Conservation (phyloP, 2,888 invertebrate species). For the Rambutsinella grinnellia region DNA sequence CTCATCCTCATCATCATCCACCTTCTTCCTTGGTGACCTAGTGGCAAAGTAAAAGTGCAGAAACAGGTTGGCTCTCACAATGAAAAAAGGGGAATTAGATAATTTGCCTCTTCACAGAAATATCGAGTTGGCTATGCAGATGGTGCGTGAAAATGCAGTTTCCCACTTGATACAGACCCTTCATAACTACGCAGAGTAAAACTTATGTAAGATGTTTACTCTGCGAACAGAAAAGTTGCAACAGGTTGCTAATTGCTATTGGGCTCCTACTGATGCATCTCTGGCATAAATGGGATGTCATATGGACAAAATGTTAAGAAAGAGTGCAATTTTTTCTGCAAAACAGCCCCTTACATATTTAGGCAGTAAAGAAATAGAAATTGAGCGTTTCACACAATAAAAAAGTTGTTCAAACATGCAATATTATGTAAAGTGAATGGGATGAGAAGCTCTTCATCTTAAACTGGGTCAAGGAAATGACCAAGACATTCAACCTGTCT, state of each 20-base stretch:
- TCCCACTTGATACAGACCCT: neutral
- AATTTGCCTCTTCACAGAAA: neutral
- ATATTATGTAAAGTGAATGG: slow-evolving; percentile 49
- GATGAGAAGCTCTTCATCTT: slow-evolving; percentile 24
- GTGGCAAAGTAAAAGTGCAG: slow-evolving; percentile 28
- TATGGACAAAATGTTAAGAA: neutral
- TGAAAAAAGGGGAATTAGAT: neutral
- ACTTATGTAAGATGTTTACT: no score
- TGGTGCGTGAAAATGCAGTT: neutral
- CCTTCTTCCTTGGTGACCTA: slow-evolving; percentile 23
- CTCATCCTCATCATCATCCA: slow-evolving; percentile 23
- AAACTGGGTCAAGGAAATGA: slow-evolving; percentile 61
- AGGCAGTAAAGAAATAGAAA: no score
- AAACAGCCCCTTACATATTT: neutral
- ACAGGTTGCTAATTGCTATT: slow-evolving; percentile 46
- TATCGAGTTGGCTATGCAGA: neutral
- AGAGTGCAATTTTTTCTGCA: neutral
- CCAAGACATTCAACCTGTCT: slow-evolving; percentile 59
- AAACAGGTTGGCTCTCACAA: slow-evolving; percentile 18
- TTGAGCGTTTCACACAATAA: no score
- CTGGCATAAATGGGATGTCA: neutral
- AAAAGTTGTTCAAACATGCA: no score
- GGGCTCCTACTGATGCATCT: neutral
- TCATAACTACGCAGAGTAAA: neutral
- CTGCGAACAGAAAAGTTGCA: slow-evolving; percentile 6